These are phyloP conservation scores for Rafetus swinhoei DNA, from an alignment of 2,113 vertebrate species.

Conservation along the genomic window DNA sequence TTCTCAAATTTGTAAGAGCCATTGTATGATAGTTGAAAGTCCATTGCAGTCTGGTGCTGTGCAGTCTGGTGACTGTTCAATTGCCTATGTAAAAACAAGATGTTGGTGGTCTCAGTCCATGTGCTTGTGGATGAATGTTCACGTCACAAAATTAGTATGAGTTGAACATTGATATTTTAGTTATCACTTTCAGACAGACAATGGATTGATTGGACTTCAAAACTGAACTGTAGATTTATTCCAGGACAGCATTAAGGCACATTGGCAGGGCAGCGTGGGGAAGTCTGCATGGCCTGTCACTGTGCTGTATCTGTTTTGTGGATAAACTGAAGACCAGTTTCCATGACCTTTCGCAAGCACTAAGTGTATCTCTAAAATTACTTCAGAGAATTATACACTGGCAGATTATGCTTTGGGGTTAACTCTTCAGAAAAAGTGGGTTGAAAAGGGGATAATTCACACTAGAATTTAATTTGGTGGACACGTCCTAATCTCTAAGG, in stretches of 20 bases:
- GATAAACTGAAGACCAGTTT: neutral
- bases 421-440: neutral
- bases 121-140: neutral
- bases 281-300: neutral
- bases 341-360: neutral
- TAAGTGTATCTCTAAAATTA: neutral
- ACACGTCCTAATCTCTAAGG: neutral
- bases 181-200: neutral
- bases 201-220: neutral
- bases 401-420: neutral
- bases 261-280: neutral
- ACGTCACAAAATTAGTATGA: neutral
- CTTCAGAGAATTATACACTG: neutral
- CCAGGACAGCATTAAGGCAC: neutral
- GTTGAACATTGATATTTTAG: neutral
- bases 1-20: constrained; percentile 48
- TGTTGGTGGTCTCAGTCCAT: neutral
- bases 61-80: neutral
- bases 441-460: neutral
- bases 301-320: neutral
- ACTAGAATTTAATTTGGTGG: rapidly evolving
- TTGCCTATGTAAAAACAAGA: neutral
- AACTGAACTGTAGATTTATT: neutral
- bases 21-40: neutral
- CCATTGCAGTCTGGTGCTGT: constrained; percentile 13